phyloP scores from a whole-genome alignment of 2,113 vertebrate species.

The Pantherophis guttatus region DNA sequence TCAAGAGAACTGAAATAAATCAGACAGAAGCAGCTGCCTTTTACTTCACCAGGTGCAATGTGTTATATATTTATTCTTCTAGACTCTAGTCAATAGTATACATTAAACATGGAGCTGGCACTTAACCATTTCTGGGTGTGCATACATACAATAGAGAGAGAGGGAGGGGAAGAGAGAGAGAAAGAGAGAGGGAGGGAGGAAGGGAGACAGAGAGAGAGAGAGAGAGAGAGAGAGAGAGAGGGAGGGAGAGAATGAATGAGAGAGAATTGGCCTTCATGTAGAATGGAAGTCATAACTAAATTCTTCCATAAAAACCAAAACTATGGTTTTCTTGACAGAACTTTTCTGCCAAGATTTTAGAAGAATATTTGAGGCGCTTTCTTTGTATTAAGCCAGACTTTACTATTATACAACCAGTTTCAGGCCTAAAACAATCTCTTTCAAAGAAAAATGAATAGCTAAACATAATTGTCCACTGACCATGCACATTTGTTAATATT shows the following conservation, averaged over 20 bases:
- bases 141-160: too few species aligned
- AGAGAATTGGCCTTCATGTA: background rate
- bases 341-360: background rate
- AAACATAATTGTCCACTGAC: background rate
- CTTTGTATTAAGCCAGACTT: background rate
- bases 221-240: too few species aligned
- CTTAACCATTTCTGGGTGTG: slow-evolving; percentile 22
- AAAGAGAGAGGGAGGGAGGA: too few species aligned
- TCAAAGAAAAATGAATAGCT: background rate
- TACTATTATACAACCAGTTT: background rate
- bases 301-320: background rate
- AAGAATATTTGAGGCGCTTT: background rate
- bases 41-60: slow-evolving; percentile 44
- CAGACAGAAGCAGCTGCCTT: slow-evolving; percentile 63
- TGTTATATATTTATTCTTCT: slow-evolving; percentile 57
- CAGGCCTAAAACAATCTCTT: background rate
- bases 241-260: too few species aligned
- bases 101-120: slow-evolving; percentile 64
- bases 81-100: slow-evolving; percentile 46
- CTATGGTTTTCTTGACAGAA: background rate
- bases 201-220: too few species aligned
- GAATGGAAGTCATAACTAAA: slow-evolving; percentile 4
- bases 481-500: background rate
- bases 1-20: slow-evolving; percentile 60
- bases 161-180: too few species aligned